Evolutionary conservation across 2,888 invertebrate species (phyloP).

Genomic region (Ypsolopha scabrella): DNA sequence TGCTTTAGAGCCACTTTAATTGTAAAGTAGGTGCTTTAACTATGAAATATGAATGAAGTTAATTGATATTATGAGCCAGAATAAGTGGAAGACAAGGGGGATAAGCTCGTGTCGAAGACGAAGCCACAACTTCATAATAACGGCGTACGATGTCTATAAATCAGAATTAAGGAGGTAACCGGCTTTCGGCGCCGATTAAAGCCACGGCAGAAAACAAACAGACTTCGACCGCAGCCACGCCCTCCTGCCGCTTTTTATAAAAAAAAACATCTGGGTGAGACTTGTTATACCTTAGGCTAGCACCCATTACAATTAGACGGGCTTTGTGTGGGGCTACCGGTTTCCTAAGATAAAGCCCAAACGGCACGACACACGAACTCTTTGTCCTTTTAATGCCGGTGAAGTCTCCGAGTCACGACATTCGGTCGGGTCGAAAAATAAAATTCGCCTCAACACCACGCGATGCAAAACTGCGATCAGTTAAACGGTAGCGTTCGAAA

Average conservation of each 20-base stretch:
- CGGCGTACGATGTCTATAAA: slow-evolving; percentile 56
- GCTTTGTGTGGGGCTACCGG: slow-evolving; percentile 37
- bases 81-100: slow-evolving; percentile 37
- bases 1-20: slow-evolving; percentile 1
- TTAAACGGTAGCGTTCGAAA: slow-evolving; percentile 43
- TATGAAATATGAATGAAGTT: slow-evolving; percentile 48
- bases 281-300: slow-evolving; percentile 32
- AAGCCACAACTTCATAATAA: slow-evolving; percentile 50
- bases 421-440: slow-evolving; percentile 26
- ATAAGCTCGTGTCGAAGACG: slow-evolving; percentile 34
- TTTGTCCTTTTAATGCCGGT: slow-evolving; percentile 27
- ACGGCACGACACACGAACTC: slow-evolving; percentile 24
- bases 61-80: slow-evolving; percentile 59
- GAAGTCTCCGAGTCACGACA: slow-evolving; percentile 40
- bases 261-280: slow-evolving; percentile 29
- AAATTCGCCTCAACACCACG: slow-evolving; percentile 36
- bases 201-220: slow-evolving; percentile 59
- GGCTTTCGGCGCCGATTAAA: slow-evolving; percentile 53
- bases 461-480: slow-evolving; percentile 44
- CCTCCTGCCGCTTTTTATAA: slow-evolving; percentile 29
- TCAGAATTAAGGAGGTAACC: slow-evolving; percentile 58
- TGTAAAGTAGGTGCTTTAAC: slow-evolving; percentile 14
- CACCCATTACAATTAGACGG: slow-evolving; percentile 39
- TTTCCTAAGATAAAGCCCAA: slow-evolving; percentile 29
- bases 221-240: slow-evolving; percentile 20